Evolutionary conservation across 2,888 invertebrate species (phyloP).

Genomic region (Tipula lateralis): DNA sequence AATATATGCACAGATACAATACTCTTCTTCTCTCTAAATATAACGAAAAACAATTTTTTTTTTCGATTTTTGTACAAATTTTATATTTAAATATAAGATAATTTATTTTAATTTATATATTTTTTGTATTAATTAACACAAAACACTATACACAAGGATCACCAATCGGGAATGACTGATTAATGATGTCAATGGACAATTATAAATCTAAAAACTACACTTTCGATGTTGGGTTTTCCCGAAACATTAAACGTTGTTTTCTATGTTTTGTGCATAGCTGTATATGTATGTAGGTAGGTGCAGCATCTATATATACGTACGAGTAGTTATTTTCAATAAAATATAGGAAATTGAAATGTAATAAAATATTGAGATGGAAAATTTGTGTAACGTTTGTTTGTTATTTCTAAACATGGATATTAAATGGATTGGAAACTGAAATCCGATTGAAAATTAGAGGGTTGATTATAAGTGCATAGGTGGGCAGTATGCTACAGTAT

Average conservation of each 20-base stretch:
- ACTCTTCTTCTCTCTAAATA: neutral
- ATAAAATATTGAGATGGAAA: neutral
- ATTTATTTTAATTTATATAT: neutral
- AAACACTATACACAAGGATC: neutral
- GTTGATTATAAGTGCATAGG: neutral
- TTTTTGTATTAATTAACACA: neutral
- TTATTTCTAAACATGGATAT: neutral
- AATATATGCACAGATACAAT: neutral
- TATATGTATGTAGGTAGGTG: neutral
- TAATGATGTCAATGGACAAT: constrained; percentile 15
- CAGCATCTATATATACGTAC: neutral
- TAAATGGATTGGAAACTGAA: neutral
- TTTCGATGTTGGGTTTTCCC: neutral
- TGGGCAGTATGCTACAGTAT: no score
- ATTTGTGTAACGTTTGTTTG: neutral
- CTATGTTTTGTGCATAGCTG: neutral
- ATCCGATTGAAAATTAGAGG: neutral
- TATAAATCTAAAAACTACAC: neutral
- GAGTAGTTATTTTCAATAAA: neutral
- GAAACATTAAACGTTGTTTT: neutral
- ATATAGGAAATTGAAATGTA: neutral
- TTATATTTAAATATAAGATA: neutral
- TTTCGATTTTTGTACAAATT: neutral
- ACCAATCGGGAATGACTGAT: constrained; percentile 7
- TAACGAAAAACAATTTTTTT: neutral